These are phyloP conservation scores for Eristalinus aeneus DNA, from an alignment of 2,888 invertebrate species.

Conservation along the genomic window DNA sequence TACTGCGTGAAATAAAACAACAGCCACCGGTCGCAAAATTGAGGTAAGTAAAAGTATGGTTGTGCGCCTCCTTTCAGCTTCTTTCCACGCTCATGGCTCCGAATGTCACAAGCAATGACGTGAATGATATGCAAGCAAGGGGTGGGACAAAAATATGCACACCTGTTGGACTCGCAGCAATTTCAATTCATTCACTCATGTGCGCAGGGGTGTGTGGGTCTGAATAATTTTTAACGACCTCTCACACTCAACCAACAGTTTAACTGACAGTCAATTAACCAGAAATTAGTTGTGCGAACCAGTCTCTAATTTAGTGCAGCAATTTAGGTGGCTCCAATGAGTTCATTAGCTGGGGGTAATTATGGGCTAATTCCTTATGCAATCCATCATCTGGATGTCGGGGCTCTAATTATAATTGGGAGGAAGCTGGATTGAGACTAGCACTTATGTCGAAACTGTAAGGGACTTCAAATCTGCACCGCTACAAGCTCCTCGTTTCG, in stretches of 20 bases:
- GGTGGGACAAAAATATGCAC: background rate
- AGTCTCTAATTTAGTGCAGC: background rate
- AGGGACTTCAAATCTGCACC: no score
- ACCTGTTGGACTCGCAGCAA: background rate
- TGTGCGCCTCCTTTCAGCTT: background rate
- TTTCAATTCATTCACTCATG: background rate
- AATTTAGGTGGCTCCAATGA: slow-evolving; percentile 2
- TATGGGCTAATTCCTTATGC: background rate
- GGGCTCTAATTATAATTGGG: background rate
- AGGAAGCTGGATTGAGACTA: background rate
- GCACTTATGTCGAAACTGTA: no score
- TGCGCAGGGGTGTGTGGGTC: background rate
- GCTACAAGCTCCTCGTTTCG: no score
- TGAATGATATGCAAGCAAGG: background rate
- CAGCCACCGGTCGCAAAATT: background rate
- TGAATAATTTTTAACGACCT: background rate
- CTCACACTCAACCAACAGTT: background rate
- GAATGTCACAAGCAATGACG: background rate
- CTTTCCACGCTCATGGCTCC: background rate
- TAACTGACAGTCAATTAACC: background rate
- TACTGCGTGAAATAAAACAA: slow-evolving; percentile 3
- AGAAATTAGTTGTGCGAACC: background rate
- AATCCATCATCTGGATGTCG: background rate
- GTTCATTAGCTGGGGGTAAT: slow-evolving; percentile 37
- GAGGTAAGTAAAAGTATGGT: slow-evolving; percentile 49